Conservation (phyloP, 2,888 invertebrate species). For the Hybos culiciformis region DNA sequence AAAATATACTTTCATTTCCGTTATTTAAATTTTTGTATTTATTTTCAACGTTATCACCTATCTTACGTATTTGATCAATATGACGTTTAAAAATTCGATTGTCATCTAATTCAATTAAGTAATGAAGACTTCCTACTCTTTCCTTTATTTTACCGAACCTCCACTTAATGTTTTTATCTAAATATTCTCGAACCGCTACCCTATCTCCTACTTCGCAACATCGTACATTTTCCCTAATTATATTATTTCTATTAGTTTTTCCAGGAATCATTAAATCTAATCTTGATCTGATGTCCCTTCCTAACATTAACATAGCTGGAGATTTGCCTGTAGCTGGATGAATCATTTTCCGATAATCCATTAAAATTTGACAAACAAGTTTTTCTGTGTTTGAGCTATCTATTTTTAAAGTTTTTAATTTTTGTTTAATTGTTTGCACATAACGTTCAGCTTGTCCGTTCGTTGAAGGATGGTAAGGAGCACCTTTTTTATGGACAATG, state of each 20-base stretch:
- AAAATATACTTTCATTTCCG: no score
- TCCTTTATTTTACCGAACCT: no score
- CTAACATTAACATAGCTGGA: background rate
- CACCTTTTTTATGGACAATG: no score
- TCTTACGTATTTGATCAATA: no score
- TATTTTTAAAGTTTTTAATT: background rate
- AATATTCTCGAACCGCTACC: background rate
- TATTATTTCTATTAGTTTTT: background rate
- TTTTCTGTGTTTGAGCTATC: background rate
- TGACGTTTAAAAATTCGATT: no score
- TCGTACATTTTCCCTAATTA: background rate
- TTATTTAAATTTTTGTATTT: no score
- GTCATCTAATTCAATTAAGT: no score
- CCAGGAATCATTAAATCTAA: slow-evolving; percentile 4
- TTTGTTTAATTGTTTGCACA: background rate
- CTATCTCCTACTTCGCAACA: background rate
- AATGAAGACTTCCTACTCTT: no score
- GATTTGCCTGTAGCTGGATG: background rate
- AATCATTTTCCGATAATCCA: background rate
- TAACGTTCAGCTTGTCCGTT: background rate
- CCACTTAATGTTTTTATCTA: background rate
- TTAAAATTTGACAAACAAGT: no score
- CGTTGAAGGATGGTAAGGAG: no score
- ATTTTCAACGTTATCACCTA: no score
- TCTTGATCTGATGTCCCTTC: slow-evolving; percentile 1